phyloP scores from a whole-genome alignment of 2,888 invertebrate species.

The Hyles lineata region DNA sequence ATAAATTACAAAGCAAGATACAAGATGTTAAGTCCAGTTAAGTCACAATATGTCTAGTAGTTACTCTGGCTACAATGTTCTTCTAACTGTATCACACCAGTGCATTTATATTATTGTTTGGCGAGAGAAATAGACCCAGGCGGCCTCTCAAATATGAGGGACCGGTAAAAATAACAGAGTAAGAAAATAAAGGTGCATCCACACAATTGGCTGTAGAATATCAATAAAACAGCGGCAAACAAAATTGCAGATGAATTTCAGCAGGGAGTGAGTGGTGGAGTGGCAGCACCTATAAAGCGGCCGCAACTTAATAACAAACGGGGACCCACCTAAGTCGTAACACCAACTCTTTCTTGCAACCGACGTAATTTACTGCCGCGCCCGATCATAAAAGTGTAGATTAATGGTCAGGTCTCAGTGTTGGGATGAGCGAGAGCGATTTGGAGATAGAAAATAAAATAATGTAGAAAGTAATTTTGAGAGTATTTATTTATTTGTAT shows the following conservation, averaged over 20 bases:
- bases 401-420: slow-evolving; percentile 32
- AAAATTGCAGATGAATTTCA: slow-evolving; percentile 17
- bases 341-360: slow-evolving; percentile 63
- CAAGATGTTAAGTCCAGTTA: too few species aligned
- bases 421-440: slow-evolving; percentile 40
- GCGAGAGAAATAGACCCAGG: too few species aligned
- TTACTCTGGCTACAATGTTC: too few species aligned
- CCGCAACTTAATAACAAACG: slow-evolving; percentile 50
- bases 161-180: not conserved
- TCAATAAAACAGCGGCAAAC: slow-evolving; percentile 33
- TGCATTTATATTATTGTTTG: too few species aligned
- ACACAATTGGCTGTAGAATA: not conserved
- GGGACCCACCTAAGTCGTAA: slow-evolving; percentile 62
- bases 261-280: not conserved
- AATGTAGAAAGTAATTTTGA: not conserved
- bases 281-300: slow-evolving; percentile 19
- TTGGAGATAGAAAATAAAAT: not conserved
- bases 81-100: too few species aligned
- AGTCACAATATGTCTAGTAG: too few species aligned
- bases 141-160: too few species aligned
- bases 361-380: slow-evolving; percentile 61
- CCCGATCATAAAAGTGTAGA: slow-evolving; percentile 59
- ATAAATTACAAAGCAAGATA: too few species aligned
- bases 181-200: not conserved
- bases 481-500: too few species aligned